Percentiles rank a stretch among this genome's conserved stretches.
phyloP scores from a whole-genome alignment of 2,113 vertebrate species.

The Triplophysa rosa region DNA sequence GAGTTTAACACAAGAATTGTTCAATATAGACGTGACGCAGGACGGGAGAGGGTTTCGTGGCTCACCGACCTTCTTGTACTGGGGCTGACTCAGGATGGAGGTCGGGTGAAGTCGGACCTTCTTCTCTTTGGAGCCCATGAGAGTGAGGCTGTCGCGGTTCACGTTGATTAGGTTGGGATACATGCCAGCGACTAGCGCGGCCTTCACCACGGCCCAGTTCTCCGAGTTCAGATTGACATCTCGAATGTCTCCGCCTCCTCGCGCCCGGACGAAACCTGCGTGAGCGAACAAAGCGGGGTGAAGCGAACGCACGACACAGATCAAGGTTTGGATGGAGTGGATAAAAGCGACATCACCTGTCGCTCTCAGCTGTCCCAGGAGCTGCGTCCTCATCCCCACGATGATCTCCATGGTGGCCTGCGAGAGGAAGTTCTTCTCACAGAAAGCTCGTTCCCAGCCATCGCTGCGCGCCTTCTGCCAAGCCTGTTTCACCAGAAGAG shows the following conservation, averaged over 20 bases:
- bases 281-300: neutral
- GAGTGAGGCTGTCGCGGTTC: conserved; percentile 73
- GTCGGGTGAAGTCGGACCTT: conserved; percentile 88
- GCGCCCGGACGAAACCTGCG: conserved; percentile 88
- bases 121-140: conserved; percentile 81
- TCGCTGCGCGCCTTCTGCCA: conserved; percentile 93
- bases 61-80: conserved; percentile 83
- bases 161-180: conserved; percentile 89
- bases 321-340: too few species aligned
- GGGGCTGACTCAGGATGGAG: conserved; percentile 84
- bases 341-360: conserved; percentile 74
- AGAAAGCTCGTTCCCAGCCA: conserved; percentile 91
- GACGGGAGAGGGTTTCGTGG: too few species aligned
- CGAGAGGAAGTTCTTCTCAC: conserved; percentile 94
- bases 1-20: neutral
- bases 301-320: too few species aligned
- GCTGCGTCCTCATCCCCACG: conserved; percentile 89
- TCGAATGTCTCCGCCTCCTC: conserved; percentile 86
- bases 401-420: conserved; percentile 96
- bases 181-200: conserved; percentile 90
- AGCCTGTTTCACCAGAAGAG: conserved; percentile 71
- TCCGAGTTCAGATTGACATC: conserved; percentile 93
- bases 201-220: conserved; percentile 96
- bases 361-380: conserved; percentile 92
- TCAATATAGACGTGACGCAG: neutral